Evolutionary conservation across 2,888 invertebrate genomes (phyloP).

Genomic region (Epinotia demarniana): DNA sequence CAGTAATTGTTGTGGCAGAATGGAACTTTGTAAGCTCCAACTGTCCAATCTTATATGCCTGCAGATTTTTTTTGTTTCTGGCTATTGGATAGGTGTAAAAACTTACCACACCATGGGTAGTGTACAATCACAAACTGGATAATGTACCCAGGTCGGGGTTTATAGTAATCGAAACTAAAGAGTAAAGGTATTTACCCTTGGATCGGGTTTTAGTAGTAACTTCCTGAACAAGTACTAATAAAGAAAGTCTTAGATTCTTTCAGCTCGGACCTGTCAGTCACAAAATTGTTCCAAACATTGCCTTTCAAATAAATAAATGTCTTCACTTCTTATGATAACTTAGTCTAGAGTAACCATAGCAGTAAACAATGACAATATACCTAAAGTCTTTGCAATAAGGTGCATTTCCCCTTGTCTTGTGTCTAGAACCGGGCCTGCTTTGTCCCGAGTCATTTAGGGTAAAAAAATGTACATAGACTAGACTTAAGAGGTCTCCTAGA

Average conservation of each 20-base stretch:
- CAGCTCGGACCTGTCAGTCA: not conserved
- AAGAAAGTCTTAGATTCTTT: not conserved
- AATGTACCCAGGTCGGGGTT: too few species aligned
- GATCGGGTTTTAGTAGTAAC: too few species aligned
- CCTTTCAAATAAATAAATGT: not conserved
- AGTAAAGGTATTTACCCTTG: too few species aligned
- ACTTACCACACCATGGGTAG: not conserved
- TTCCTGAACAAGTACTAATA: too few species aligned
- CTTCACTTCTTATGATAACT: slow-evolving; percentile 26
- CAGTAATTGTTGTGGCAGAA: too few species aligned
- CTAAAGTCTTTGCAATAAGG: slow-evolving; percentile 24
- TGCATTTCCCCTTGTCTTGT: slow-evolving; percentile 33
- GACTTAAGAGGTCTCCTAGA: slow-evolving; percentile 74
- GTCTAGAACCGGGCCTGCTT: slow-evolving; percentile 1
- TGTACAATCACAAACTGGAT: too few species aligned
- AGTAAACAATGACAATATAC: slow-evolving; percentile 44
- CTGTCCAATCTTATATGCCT: too few species aligned
- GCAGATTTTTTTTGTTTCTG: too few species aligned
- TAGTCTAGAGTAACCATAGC: slow-evolving; percentile 33
- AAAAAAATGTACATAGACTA: slow-evolving; percentile 54
- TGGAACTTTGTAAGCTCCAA: too few species aligned
- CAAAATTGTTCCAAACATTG: slow-evolving; percentile 14
- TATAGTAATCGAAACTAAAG: too few species aligned
- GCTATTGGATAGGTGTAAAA: too few species aligned
- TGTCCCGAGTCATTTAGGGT: slow-evolving; percentile 31